phyloP scores from a whole-genome alignment of 2,113 vertebrate species.

The Channa argus region DNA sequence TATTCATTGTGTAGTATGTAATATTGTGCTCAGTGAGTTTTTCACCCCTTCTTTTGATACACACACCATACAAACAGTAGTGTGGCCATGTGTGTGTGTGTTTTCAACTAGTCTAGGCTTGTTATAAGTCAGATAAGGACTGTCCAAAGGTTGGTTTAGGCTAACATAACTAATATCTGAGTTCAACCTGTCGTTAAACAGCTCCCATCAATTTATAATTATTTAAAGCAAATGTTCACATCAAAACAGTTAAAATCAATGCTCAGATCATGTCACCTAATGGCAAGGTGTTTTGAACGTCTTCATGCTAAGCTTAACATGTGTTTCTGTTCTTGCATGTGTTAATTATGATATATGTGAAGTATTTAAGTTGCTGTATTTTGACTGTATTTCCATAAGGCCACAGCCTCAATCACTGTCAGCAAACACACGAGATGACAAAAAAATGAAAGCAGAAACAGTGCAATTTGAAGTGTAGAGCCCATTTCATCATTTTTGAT shows the following conservation, averaged over 20 bases:
- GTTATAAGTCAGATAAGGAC: conserved; percentile 66
- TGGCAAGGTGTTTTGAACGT: neutral
- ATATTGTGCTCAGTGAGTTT: no score
- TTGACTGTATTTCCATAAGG: conserved; percentile 42
- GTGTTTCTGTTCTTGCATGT: neutral
- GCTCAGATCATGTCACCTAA: neutral
- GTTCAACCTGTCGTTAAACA: conserved; percentile 2
- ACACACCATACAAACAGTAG: conserved; percentile 7
- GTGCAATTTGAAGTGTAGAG: conserved; percentile 43
- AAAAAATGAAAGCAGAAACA: conserved; percentile 30
- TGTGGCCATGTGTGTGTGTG: conserved; percentile 51
- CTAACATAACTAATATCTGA: conserved; percentile 37
- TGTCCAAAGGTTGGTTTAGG: conserved; percentile 44
- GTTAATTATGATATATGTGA: neutral
- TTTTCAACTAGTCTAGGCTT: conserved; percentile 22
- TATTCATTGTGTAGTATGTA: no score
- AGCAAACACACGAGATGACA: conserved; percentile 46
- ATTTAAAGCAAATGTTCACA: conserved; percentile 2
- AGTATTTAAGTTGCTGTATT: conserved; percentile 11
- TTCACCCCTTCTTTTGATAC: neutral
- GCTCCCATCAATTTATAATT: neutral
- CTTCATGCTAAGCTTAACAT: neutral
- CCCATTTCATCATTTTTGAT: conserved; percentile 24
- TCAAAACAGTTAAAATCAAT: neutral
- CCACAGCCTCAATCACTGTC: conserved; percentile 15